Evolutionary conservation across 1,140 invertebrate genomes (phyloP), one percentile per base, ranked within the genome.

Genomic region (Listronotus bonariensis): DNA sequence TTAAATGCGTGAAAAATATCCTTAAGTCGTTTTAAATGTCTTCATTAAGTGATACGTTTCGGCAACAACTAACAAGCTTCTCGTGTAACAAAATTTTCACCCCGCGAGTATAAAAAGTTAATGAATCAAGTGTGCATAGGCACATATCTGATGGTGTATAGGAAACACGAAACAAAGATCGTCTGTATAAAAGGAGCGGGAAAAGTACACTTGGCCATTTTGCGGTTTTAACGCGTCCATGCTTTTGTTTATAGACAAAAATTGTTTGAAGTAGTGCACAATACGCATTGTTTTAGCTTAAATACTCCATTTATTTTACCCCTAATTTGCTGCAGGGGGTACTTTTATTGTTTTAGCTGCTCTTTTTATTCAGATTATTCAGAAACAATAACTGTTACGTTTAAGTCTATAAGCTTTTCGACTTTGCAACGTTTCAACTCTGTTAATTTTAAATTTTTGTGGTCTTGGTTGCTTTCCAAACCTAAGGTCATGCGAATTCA

Each of bases 231-330:
- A 70, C 68, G 51, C 69, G 61, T 69, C 56, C 12, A 55, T 62
- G 62, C 41, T 65, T 20, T 42, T 57, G 62, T 71, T 61, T 72
- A 70, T 70, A 68, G 65, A 70, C 70, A 72, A 68, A 65, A 65
- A 70, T 65, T 68, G 70, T 65, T 68, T 72, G 59, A 69, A 72
- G 68, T 67, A 72, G 52, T 69, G 61, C 49, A 70, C 70, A 72
- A 66, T 70, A 54, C 46, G 65, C 70, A 72, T 72, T 72, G 70
- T 72, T 72, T 72, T 72, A 68, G 63, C 51, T 70, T 68, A 70
- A 72, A 69, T 57, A 59, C 62, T 43, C 26, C 34, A 34, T 34
- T 58, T 60, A 49, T 67, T 66, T 68, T 59, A 65, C 68, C 68
- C 66, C 70, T 63, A 46, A 51, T 59, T 64, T 49, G 56, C 64